Percentiles rank a stretch among this genome's conserved stretches.
Conservation (phyloP, 2,888 invertebrate genomes). For the Phyllotreta striolata region DNA sequence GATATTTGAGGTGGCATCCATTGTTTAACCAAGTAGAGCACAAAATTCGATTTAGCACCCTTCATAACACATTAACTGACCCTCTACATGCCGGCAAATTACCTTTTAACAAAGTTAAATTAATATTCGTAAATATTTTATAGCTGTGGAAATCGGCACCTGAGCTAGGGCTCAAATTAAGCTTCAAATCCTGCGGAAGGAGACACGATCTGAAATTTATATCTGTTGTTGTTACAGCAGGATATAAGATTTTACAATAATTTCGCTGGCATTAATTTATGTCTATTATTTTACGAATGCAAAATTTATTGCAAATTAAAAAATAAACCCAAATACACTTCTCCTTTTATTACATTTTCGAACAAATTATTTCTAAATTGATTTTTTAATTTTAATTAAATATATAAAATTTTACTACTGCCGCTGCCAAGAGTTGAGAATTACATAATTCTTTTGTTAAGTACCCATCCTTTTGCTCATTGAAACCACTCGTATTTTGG, state of each 20-base stretch:
- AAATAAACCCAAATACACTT: too few relatives aligned
- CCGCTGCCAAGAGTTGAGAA: background rate
- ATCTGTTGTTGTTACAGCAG: conserved; percentile 22
- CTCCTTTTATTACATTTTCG: too few relatives aligned
- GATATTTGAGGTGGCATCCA: conserved; percentile 22
- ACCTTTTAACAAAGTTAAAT: conserved; percentile 42
- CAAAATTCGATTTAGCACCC: conserved; percentile 30
- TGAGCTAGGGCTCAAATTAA: conserved; percentile 32
- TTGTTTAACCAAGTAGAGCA: conserved; percentile 24
- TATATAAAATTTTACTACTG: background rate
- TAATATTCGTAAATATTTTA: conserved; percentile 43
- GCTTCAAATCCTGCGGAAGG: conserved; percentile 25
- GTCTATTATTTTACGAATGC: conserved; percentile 22
- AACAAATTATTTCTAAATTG: too few relatives aligned
- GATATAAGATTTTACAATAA: conserved; percentile 12
- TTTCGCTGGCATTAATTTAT: conserved; percentile 27
- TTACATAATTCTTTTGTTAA: conserved; percentile 1
- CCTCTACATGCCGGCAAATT: conserved; percentile 37
- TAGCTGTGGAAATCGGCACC: conserved; percentile 38
- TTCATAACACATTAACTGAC: conserved; percentile 35
- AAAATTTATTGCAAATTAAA: too few relatives aligned
- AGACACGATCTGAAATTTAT: conserved; percentile 19
- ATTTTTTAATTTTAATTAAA: too few relatives aligned
- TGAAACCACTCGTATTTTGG: conserved; percentile 1
- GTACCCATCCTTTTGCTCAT: background rate